phyloP scores from a whole-genome alignment of 2,113 vertebrate species.

The Chaetorhynchus papuensis region DNA sequence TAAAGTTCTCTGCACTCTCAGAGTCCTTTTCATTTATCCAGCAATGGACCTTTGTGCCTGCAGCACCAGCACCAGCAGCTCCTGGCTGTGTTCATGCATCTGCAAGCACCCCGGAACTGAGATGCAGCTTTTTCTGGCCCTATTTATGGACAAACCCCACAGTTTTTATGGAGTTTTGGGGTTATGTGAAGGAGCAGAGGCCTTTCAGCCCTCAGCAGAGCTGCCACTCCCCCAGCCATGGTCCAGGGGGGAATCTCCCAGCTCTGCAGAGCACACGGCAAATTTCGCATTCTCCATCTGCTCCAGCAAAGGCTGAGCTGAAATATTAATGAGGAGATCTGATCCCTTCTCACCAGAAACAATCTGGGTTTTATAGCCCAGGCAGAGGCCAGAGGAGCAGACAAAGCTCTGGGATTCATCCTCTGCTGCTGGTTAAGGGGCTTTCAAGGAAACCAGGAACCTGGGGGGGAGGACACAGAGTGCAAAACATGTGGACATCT shows the following conservation, averaged over 20 bases:
- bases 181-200: neutral
- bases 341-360: slow-evolving; percentile 46
- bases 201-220: neutral
- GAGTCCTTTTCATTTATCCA: neutral
- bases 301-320: slow-evolving; percentile 34
- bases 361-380: slow-evolving; percentile 46
- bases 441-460: slow-evolving; percentile 26
- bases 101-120: neutral
- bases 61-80: neutral
- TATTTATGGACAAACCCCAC: neutral
- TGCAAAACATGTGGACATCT: neutral
- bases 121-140: neutral
- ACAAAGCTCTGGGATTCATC: slow-evolving; percentile 36
- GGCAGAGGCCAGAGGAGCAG: slow-evolving; percentile 25
- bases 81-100: neutral
- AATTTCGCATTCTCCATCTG: slow-evolving; percentile 19
- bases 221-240: neutral
- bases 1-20: neutral
- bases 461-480: neutral
- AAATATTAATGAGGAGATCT: slow-evolving; percentile 51
- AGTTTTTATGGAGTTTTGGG: neutral
- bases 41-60: neutral
- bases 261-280: neutral
- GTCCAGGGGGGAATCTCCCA: neutral
- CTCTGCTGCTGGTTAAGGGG: slow-evolving; percentile 24